Conservation (phyloP, 2,113 vertebrate species). For the Cyanistes caeruleus region DNA sequence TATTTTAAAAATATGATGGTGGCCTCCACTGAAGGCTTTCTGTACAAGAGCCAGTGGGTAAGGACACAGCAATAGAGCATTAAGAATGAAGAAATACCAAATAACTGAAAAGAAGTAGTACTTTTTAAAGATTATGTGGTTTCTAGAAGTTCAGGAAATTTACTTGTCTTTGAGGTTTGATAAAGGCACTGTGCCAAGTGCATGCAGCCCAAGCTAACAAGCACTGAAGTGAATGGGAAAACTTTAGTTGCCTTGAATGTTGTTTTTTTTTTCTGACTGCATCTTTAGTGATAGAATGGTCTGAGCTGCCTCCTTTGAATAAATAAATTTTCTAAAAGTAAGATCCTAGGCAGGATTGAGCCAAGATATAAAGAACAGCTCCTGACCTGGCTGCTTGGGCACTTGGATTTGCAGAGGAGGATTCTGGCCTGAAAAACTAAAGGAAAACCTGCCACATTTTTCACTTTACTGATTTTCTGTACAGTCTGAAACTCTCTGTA, state of each 20-base stretch:
- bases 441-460: neutral
- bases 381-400: neutral
- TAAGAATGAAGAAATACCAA: neutral
- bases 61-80: neutral
- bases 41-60: neutral
- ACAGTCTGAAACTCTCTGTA: neutral
- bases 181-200: neutral
- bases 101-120: neutral
- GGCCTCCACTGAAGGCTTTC: neutral
- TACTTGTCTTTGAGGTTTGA: neutral
- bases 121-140: neutral
- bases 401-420: neutral
- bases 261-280: neutral
- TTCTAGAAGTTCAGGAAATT: neutral
- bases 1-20: neutral
- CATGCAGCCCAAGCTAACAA: neutral
- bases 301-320: neutral
- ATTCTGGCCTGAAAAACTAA: neutral
- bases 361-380: neutral
- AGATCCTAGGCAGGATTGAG: neutral
- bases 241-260: neutral
- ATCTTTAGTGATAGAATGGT: neutral
- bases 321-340: neutral
- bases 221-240: neutral
- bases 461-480: conserved; percentile 4